Percentiles rank a stretch among this genome's conserved stretches.
These are phyloP conservation scores for Coelogynopora nodosa DNA, from an alignment of 2,888 invertebrate species.

Conservation along the genomic window DNA sequence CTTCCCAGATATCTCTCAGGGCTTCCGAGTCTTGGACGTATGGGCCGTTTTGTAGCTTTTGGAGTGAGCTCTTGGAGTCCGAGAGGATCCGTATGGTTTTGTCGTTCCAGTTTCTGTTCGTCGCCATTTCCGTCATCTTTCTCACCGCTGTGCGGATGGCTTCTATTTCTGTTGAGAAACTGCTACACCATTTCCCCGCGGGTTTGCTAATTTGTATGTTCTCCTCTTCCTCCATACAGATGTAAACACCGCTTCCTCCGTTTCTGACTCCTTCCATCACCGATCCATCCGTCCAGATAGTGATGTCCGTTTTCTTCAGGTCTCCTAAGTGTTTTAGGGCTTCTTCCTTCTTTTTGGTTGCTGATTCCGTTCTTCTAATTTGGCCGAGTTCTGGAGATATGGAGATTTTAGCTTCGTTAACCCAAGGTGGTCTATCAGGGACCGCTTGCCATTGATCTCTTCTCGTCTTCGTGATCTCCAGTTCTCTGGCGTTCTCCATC, in stretches of 20 bases:
- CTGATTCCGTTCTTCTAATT: not conserved
- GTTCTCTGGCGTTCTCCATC: not conserved
- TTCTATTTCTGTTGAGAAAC: not conserved
- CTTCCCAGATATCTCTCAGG: not conserved
- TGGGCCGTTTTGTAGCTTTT: not conserved
- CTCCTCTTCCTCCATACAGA: not conserved
- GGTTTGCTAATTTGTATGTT: not conserved
- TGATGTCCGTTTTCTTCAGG: not conserved
- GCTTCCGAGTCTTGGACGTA: not conserved
- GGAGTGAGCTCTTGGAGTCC: not conserved
- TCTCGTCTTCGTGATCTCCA: not conserved
- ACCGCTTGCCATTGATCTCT: not conserved
- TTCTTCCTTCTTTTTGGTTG: not conserved
- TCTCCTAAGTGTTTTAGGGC: not conserved
- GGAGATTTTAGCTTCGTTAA: not conserved
- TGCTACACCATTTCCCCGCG: not conserved
- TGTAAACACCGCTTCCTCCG: not conserved
- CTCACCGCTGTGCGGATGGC: not conserved
- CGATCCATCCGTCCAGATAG: not conserved
- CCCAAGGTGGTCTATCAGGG: not conserved
- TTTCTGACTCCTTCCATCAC: not conserved
- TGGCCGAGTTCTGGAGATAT: not conserved
- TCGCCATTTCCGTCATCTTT: not conserved
- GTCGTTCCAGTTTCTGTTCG: not conserved
- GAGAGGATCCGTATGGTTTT: not conserved